These are phyloP conservation scores for Ianthella basta DNA, from an alignment of 37 sponge, comb jelly and placozoan species.

Conservation along the genomic window DNA sequence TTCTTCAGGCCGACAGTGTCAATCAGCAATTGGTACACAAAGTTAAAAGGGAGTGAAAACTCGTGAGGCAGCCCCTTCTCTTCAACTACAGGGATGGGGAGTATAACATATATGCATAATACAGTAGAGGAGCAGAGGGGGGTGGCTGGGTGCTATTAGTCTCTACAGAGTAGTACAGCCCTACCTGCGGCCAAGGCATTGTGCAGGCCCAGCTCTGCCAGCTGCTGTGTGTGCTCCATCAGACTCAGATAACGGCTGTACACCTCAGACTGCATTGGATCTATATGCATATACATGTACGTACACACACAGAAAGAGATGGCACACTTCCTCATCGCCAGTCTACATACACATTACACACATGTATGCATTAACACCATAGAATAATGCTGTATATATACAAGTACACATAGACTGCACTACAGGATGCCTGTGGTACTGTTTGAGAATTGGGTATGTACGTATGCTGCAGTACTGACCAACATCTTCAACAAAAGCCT, in stretches of 20 bases:
- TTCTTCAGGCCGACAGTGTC: conserved; percentile 61
- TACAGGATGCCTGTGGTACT: neutral
- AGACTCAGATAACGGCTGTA: conserved; percentile 7
- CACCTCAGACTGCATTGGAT: conserved; percentile 32
- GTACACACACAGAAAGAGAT: no score
- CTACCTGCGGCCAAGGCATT: neutral
- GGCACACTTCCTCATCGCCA: no score
- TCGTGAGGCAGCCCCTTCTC: conserved; percentile 3
- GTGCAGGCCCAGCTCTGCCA: neutral
- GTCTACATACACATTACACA: no score
- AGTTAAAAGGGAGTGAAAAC: neutral
- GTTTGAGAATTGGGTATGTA: neutral
- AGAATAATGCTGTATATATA: neutral
- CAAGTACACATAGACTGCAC: no score
- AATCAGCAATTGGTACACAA: conserved; percentile 36
- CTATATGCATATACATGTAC: neutral
- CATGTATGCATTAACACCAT: no score
- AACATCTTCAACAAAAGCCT: neutral
- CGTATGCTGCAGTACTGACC: neutral
- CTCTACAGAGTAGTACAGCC: neutral
- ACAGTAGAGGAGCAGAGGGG: neutral
- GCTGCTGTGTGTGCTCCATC: conserved; percentile 16
- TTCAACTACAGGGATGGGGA: neutral
- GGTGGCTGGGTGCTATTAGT: neutral
- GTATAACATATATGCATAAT: no score